phyloP scores from a whole-genome alignment of 2,797 vertebrate species.

The Eleutherodactylus coqui region DNA sequence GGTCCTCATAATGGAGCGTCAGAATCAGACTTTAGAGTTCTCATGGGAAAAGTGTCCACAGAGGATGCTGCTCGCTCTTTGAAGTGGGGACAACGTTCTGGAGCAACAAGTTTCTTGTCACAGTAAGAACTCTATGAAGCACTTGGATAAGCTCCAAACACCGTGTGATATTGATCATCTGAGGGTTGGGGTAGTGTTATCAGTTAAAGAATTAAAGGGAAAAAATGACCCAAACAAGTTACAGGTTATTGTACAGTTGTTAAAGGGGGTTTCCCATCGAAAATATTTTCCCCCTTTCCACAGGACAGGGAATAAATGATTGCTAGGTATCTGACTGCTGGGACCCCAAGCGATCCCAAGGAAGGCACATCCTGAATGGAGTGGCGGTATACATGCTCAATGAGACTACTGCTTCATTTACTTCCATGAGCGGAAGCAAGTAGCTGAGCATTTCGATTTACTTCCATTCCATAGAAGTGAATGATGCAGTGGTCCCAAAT shows the following conservation, averaged over 20 bases:
- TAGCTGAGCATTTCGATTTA: too few relatives aligned
- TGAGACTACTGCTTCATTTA: too few relatives aligned
- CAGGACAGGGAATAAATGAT: too few relatives aligned
- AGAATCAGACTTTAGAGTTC: neutral
- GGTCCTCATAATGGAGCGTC: neutral
- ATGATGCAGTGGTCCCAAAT: too few relatives aligned
- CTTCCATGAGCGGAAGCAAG: too few relatives aligned
- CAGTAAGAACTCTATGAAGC: neutral
- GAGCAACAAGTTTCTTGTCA: slow-evolving; percentile 1
- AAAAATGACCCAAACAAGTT: neutral
- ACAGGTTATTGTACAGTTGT: neutral
- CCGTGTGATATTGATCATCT: slow-evolving; percentile 4
- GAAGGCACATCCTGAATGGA: too few relatives aligned
- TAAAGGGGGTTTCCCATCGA: too few relatives aligned
- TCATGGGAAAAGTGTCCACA: slow-evolving; percentile 22
- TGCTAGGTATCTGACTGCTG: too few relatives aligned
- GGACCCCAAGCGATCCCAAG: too few relatives aligned
- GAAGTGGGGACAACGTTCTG: slow-evolving; percentile 39
- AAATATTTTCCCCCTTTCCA: too few relatives aligned
- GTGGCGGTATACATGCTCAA: too few relatives aligned
- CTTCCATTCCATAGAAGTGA: too few relatives aligned
- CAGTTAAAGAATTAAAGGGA: neutral
- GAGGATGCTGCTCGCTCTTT: slow-evolving; percentile 22
- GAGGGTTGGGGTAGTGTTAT: slow-evolving; percentile 1
- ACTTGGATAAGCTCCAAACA: neutral